Conservation (phyloP, 2,797 vertebrate species). For the Rousettus madagascariensis region DNA sequence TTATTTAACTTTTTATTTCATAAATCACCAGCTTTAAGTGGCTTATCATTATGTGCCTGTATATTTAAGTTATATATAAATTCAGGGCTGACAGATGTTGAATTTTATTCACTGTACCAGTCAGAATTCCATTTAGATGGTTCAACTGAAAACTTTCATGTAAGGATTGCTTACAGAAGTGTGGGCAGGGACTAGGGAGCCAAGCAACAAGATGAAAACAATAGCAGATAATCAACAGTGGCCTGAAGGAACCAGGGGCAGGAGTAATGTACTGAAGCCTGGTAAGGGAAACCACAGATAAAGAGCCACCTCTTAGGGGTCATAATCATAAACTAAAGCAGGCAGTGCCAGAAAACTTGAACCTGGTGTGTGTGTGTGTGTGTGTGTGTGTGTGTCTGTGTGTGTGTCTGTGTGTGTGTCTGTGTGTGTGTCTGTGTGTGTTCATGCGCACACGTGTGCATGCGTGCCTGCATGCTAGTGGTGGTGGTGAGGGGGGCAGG, state of each 20-base stretch:
- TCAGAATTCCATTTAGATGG: not conserved
- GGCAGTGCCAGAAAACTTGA: not conserved
- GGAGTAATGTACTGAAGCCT: not conserved
- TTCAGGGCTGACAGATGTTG: not conserved
- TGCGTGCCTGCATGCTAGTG: not conserved
- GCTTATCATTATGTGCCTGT: not conserved
- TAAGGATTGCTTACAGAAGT: not conserved
- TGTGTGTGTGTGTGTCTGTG: not conserved
- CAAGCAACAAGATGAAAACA: not conserved
- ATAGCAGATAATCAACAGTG: too few relatives aligned
- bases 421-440: too few relatives aligned
- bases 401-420: too few relatives aligned
- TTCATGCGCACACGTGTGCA: not conserved
- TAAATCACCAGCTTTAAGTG: not conserved
- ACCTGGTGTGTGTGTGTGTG: not conserved
- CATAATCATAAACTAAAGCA: not conserved
- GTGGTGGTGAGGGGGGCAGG: fast-evolving
- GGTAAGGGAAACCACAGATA: not conserved
- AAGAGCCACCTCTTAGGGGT: not conserved
- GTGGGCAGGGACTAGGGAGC: not conserved
- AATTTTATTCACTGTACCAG: not conserved
- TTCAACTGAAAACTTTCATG: not conserved
- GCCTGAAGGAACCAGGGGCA: not conserved
- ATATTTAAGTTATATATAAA: not conserved
- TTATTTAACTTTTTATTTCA: not conserved